phyloP scores from a whole-genome alignment of 2,113 vertebrate species.

The Butorides virescens region DNA sequence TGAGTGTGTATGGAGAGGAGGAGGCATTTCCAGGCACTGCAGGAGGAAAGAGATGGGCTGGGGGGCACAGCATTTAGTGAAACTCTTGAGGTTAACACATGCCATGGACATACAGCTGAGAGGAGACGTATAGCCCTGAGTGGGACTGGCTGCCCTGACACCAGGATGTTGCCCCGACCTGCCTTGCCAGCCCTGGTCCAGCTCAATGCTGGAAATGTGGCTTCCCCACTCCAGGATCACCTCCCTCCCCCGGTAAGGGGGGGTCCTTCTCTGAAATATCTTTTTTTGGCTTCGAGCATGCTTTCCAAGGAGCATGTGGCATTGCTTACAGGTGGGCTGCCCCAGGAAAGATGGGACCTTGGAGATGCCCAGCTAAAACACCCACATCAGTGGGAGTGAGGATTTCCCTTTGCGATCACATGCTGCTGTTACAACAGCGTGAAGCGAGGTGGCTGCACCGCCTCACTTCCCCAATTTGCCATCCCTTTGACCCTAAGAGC shows the following conservation, averaged over 20 bases:
- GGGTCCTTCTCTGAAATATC: neutral
- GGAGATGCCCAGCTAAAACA: neutral
- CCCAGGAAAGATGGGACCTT: neutral
- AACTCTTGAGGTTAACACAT: fast-evolving
- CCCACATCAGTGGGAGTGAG: no score
- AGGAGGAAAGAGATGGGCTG: neutral
- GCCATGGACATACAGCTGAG: fast-evolving
- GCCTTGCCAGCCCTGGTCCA: fast-evolving
- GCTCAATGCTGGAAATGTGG: fast-evolving
- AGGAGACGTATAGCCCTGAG: neutral
- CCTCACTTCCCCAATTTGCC: neutral
- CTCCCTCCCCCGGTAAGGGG: neutral
- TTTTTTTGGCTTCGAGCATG: neutral
- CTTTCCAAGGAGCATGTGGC: neutral
- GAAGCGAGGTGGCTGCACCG: neutral
- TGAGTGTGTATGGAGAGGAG: neutral
- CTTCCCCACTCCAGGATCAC: neutral
- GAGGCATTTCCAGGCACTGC: neutral
- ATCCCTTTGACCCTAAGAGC: neutral
- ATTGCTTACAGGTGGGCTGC: neutral
- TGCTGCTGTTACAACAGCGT: neutral
- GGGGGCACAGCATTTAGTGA: neutral
- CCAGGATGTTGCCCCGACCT: neutral
- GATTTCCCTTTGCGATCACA: neutral
- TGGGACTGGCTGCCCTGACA: neutral